Base-by-base conservation (phyloP, 2,113 vertebrate species). In the Protomyctophum bolini region DNA sequence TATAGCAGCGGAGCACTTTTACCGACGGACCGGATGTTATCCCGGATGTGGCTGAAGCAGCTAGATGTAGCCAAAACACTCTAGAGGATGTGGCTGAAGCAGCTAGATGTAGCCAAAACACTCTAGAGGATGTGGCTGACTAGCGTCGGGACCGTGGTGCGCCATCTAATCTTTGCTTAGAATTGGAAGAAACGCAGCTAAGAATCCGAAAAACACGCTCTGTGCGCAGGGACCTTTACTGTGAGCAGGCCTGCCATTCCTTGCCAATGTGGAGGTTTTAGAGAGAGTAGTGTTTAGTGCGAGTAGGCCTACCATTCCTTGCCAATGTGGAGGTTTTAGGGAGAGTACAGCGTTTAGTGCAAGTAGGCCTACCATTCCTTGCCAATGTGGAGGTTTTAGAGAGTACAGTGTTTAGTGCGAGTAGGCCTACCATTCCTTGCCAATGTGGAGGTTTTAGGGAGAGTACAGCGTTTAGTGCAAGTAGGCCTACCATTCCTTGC, bases 351-450 rank as follows among this genome's bases (percentile, higher is more conserved):
- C 48, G 10, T 29, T 33, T 15, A 10, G 4, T 45, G 46, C 9
- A 15, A 56, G 9, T 14, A 7, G 28, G 94, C 95, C 90, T 93
- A 98, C 98, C 97, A 99, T 95, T 91, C 96, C 95, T 91, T 98
- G 97, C 98, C 98, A 99, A 0, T 96, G 96, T 67, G 96, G 93
- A 0, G 98, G 97, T 77, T 21, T 21, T 21, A 21, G 50, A 89
- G 98, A 99, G 92, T 99, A 96, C 75, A 54, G 8, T 58, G 10
- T 29, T 33, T 15, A 10, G 4, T 45, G 46, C 9, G 46, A 56
- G 9, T 14, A 7, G 28, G 94, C 95, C 90, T 93, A 98, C 98
- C 97, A 99, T 95, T 91, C 96, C 95, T 91, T 98, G 97, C 98
- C 98, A 99, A 0, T 96, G 96, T 67, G 96, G 93, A 0, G 98